phyloP scores from a whole-genome alignment of 2,888 invertebrate species.

The Priocnemis perturbator region DNA sequence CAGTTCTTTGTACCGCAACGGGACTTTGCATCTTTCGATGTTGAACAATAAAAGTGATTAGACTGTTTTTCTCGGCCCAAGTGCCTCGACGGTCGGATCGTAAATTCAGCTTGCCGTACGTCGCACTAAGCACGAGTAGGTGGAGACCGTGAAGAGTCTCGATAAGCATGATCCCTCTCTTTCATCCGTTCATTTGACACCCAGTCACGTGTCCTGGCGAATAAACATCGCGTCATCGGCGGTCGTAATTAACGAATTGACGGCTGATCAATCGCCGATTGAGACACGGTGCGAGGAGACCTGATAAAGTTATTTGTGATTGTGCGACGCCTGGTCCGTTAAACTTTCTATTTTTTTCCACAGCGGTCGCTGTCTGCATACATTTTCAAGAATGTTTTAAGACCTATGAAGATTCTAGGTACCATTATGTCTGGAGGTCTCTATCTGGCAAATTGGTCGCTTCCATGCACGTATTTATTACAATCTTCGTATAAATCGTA shows the following conservation, averaged over 20 bases:
- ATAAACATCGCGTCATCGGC: slow-evolving; percentile 50
- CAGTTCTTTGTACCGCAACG: slow-evolving; percentile 20
- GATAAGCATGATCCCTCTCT: slow-evolving; percentile 17
- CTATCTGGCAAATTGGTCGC: too few species aligned
- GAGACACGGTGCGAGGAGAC: slow-evolving; percentile 11
- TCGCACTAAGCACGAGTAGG: background rate
- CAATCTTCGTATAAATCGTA: too few species aligned
- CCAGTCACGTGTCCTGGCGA: slow-evolving; percentile 46
- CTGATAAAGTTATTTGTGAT: background rate
- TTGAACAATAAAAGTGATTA: slow-evolving; percentile 7
- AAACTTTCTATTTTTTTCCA: too few species aligned
- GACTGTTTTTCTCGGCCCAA: background rate
- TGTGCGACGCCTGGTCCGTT: too few species aligned
- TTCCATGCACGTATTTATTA: too few species aligned
- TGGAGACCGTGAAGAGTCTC: too few species aligned
- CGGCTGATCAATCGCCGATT: slow-evolving; percentile 16
- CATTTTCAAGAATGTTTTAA: too few species aligned
- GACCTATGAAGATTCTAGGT: too few species aligned
- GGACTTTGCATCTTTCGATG: slow-evolving; percentile 12
- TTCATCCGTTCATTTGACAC: slow-evolving; percentile 51
- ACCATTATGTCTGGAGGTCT: too few species aligned
- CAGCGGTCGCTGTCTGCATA: too few species aligned
- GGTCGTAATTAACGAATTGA: slow-evolving; percentile 35
- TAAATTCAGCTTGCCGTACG: too few species aligned
- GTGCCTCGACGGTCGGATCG: slow-evolving; percentile 21